These are phyloP conservation scores for Belgica antarctica DNA, from an alignment of 2,888 invertebrate genomes.

Conservation along the genomic window DNA sequence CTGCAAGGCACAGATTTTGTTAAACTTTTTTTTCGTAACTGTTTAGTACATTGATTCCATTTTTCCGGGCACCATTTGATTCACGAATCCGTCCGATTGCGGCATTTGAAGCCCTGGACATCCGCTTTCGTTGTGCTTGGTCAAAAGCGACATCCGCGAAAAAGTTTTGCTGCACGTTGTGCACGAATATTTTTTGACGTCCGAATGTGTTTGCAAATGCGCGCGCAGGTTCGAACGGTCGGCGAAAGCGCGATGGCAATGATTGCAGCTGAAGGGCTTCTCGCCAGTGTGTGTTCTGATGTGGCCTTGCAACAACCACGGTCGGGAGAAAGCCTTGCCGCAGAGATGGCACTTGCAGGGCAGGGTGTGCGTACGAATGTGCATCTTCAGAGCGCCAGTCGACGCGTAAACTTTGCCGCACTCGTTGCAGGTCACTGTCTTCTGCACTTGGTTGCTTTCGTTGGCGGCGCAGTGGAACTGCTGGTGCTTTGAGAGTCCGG, in stretches of 20 bases:
- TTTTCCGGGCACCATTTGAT: conserved; percentile 37
- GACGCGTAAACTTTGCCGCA: conserved; percentile 96
- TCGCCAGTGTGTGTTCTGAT: conserved; percentile 97
- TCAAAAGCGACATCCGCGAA: conserved; percentile 91
- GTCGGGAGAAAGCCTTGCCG: conserved; percentile 95
- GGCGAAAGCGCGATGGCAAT: conserved; percentile 94
- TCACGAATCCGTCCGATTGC: conserved; percentile 3
- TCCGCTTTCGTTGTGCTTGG: conserved; percentile 90
- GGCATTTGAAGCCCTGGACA: conserved; percentile 60
- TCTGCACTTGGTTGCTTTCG: conserved; percentile 78
- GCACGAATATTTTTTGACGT: conserved; percentile 96
- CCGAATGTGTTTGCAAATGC: conserved; percentile 96
- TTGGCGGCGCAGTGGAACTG: conserved; percentile 93
- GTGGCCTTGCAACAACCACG: conserved; percentile 97
- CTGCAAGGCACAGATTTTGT: conserved; percentile 37
- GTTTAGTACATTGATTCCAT: conserved; percentile 38
- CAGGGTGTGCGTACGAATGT: conserved; percentile 95
- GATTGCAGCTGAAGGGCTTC: conserved; percentile 94
- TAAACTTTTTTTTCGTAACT: not conserved
- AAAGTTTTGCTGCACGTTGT: conserved; percentile 91
- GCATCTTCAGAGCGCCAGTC: conserved; percentile 96
- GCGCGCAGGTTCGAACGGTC: conserved; percentile 95
- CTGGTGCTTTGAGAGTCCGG: conserved; percentile 93
- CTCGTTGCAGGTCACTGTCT: conserved; percentile 92
- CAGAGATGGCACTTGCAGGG: conserved; percentile 96